These are phyloP conservation scores for Platycheirus rosarum DNA, from an alignment of 2,888 invertebrate species.

Conservation along the genomic window DNA sequence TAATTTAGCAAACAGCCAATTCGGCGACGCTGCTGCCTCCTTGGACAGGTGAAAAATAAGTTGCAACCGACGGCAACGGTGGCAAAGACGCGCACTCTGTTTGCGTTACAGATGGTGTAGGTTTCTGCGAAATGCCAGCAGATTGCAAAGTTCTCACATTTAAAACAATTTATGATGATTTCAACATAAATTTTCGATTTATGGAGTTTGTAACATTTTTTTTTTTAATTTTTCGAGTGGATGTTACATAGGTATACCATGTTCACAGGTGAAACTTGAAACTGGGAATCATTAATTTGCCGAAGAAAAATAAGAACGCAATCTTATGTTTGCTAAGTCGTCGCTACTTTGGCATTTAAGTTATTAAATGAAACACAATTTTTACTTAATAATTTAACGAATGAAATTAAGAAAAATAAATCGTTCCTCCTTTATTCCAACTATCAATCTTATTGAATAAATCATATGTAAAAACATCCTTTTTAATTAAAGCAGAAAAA, in stretches of 20 bases:
- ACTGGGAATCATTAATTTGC: constrained; percentile 22
- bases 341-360: background rate
- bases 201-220: constrained; percentile 34
- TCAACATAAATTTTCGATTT: constrained; percentile 63
- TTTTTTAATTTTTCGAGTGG: background rate
- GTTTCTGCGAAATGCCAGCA: constrained; percentile 60
- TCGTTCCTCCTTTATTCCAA: background rate
- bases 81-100: constrained; percentile 1
- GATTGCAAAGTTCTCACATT: constrained; percentile 54
- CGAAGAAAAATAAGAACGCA: background rate
- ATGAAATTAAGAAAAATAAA: background rate
- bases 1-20: constrained; percentile 56
- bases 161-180: constrained; percentile 64
- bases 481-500: constrained; percentile 40
- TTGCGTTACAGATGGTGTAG: constrained; percentile 46
- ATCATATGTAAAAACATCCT: constrained; percentile 22
- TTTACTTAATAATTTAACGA: background rate
- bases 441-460: constrained; percentile 9
- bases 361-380: background rate
- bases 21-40: constrained; percentile 23
- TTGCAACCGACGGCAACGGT: constrained; percentile 2
- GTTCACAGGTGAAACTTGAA: constrained; percentile 44
- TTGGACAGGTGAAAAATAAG: constrained; percentile 64
- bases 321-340: background rate
- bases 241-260: background rate